Evolutionary conservation across 2,797 vertebrate genomes (phyloP).

Genomic region (Rhynchotus rufescens): DNA sequence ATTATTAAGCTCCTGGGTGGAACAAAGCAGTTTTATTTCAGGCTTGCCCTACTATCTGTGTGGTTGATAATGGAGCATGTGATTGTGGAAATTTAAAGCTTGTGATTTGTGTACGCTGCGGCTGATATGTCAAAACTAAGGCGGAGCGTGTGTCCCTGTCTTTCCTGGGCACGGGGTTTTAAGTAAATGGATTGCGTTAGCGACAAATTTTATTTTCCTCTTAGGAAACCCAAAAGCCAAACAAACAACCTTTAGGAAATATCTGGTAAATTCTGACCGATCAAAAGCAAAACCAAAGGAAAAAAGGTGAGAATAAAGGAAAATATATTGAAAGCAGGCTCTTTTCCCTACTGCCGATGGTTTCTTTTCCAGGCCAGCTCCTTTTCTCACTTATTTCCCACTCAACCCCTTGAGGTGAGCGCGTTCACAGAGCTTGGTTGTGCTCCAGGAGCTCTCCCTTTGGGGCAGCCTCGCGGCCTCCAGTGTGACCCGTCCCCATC

Average conservation of each 20-base stretch:
- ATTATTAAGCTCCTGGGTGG: not conserved
- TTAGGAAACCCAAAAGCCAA: not conserved
- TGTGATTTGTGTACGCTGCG: not conserved
- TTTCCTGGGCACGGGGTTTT: not conserved
- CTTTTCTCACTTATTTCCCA: not conserved
- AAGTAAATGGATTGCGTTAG: not conserved
- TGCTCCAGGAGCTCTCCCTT: not conserved
- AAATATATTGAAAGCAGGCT: not conserved
- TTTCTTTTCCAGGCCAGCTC: not conserved
- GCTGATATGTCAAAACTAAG: not conserved
- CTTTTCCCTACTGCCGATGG: not conserved
- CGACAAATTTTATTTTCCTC: not conserved
- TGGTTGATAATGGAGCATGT: constrained; percentile 28
- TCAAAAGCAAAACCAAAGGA: not conserved
- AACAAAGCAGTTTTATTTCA: constrained; percentile 54
- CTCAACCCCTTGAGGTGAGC: not conserved
- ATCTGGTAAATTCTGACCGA: not conserved
- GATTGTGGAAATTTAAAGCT: not conserved
- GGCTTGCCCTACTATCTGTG: not conserved
- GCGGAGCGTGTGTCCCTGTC: not conserved
- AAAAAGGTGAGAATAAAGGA: not conserved
- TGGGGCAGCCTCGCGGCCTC: not conserved
- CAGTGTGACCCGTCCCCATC: not conserved
- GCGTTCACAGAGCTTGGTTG: not conserved
- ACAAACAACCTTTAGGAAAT: not conserved